A percentile compares a stretch with the other conserved stretches of the same genome.
These are phyloP conservation scores for Dipodomys spectabilis DNA, from an alignment of 2,113 vertebrate species.

Conservation along the genomic window DNA sequence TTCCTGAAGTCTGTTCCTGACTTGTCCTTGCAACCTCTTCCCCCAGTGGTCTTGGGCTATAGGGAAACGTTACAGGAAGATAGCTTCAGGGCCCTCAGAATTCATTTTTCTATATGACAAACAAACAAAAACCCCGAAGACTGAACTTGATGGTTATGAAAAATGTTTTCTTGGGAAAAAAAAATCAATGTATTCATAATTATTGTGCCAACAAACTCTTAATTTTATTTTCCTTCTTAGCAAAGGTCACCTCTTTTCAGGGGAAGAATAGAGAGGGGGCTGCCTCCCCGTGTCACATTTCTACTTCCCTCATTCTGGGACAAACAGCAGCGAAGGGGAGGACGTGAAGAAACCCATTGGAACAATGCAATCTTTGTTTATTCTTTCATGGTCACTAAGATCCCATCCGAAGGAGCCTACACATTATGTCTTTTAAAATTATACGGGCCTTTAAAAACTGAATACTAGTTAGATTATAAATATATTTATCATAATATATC, in stretches of 20 bases:
- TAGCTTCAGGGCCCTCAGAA: neutral
- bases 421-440: neutral
- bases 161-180: neutral
- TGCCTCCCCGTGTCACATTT: neutral
- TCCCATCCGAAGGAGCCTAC: rapidly evolving
- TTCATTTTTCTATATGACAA: neutral
- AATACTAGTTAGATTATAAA: no score
- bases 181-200: neutral
- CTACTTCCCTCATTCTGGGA: neutral
- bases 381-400: neutral
- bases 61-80: neutral
- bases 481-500: no score
- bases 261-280: neutral
- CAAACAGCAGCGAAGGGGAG: neutral
- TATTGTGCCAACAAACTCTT: neutral
- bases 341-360: neutral
- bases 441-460: neutral
- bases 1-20: neutral
- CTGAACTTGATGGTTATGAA: neutral
- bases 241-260: neutral
- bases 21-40: neutral
- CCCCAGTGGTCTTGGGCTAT: neutral
- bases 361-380: neutral
- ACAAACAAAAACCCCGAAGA: no score
- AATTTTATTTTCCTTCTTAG: neutral